phyloP scores from a whole-genome alignment of 2,888 invertebrate genomes.

The Apotomis turbidana region DNA sequence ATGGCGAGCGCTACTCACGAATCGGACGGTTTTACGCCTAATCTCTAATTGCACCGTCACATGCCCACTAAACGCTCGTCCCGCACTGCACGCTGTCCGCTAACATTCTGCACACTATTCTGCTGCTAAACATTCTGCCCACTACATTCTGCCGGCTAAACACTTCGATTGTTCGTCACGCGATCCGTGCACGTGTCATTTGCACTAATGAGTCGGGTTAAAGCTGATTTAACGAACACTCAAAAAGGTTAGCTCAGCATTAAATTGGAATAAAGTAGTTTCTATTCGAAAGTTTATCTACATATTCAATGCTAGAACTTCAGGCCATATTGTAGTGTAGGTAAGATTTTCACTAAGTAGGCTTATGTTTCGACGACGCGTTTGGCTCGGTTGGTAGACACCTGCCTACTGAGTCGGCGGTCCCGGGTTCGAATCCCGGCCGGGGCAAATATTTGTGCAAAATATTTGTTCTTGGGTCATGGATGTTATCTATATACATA shows the following conservation, averaged over 20 bases:
- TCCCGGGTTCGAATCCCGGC: too few species aligned
- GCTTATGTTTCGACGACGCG: too few species aligned
- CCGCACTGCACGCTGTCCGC: neutral
- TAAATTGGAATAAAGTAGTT: neutral
- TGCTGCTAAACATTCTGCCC: constrained; percentile 3
- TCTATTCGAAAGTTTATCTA: too few species aligned
- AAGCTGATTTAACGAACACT: neutral
- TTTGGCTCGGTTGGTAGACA: too few species aligned
- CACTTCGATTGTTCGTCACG: constrained; percentile 27
- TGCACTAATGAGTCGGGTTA: constrained; percentile 4
- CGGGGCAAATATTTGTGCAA: too few species aligned
- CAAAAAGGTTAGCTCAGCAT: neutral
- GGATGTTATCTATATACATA: too few species aligned
- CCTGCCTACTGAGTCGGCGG: too few species aligned
- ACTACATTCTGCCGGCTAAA: constrained; percentile 27
- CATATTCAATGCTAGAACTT: too few species aligned
- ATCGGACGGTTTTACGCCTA: constrained; percentile 27
- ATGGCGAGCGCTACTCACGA: constrained; percentile 12
- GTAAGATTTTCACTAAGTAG: too few species aligned
- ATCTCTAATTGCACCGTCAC: constrained; percentile 37
- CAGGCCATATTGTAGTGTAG: too few species aligned
- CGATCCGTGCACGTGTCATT: constrained; percentile 5
- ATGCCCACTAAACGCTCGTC: constrained; percentile 17
- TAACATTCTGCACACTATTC: neutral
- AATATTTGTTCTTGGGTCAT: too few species aligned